Percentiles rank a stretch among this genome's conserved stretches.
phyloP scores from a whole-genome alignment of 2,113 vertebrate genomes.

The Ranitomeya imitator region DNA sequence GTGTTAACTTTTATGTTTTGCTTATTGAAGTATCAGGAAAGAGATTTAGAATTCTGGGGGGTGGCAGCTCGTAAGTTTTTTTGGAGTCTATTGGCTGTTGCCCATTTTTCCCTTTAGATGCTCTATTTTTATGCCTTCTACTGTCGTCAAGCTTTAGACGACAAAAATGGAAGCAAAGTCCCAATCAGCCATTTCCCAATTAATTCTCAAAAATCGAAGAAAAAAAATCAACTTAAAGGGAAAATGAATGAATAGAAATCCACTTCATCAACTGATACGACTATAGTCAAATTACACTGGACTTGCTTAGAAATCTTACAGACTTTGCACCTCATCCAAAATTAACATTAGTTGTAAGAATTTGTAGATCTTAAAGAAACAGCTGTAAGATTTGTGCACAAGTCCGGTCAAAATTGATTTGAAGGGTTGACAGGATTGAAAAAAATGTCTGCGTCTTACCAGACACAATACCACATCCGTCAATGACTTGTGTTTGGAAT shows the following conservation, averaged over 20 bases:
- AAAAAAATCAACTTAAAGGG: too few relatives aligned
- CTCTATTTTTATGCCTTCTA: not conserved
- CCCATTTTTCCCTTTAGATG: not conserved
- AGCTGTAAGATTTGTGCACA: not conserved
- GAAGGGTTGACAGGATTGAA: not conserved
- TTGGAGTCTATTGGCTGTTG: not conserved
- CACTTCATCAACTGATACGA: too few relatives aligned
- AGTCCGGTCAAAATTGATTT: not conserved
- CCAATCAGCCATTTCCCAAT: not conserved
- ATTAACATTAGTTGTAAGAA: too few relatives aligned
- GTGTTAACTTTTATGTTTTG: not conserved
- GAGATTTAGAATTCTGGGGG: not conserved
- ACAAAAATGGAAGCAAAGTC: not conserved
- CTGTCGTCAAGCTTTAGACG: too few relatives aligned
- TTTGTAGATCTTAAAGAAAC: too few relatives aligned
- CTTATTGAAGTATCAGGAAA: not conserved
- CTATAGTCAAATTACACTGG: too few relatives aligned
- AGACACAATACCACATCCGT: not conserved
- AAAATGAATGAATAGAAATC: too few relatives aligned
- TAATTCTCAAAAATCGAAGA: too few relatives aligned
- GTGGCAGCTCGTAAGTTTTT: not conserved
- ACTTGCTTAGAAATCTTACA: too few relatives aligned
- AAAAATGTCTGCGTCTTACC: too few relatives aligned
- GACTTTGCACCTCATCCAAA: too few relatives aligned
- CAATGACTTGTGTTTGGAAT: not conserved